Evolutionary conservation across 2,797 vertebrate species (phyloP).

Genomic region (Orestias chungarensis): DNA sequence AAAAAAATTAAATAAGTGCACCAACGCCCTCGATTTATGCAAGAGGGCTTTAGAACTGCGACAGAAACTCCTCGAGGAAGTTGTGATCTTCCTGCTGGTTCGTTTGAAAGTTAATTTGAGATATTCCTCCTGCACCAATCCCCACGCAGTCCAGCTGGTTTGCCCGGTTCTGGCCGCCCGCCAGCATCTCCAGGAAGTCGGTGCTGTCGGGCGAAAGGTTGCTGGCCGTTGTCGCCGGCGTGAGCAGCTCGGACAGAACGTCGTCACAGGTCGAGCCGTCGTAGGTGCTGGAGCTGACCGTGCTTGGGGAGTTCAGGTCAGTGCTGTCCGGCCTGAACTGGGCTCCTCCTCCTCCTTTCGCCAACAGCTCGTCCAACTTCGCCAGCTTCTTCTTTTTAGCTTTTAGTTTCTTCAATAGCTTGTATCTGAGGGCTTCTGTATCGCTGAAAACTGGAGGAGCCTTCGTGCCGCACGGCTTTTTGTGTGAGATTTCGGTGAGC

Average conservation of each 20-base stretch:
- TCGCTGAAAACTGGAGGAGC: slow-evolving; percentile 54
- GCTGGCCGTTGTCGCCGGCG: slow-evolving; percentile 76
- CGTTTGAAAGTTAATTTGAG: slow-evolving; percentile 36
- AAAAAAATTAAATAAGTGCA: slow-evolving; percentile 82
- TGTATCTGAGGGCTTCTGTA: slow-evolving; percentile 85
- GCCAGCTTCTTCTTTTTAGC: slow-evolving; percentile 92
- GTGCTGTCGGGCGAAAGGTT: slow-evolving; percentile 82
- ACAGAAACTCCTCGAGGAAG: slow-evolving; percentile 87
- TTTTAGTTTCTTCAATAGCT: slow-evolving; percentile 90
- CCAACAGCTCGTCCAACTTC: slow-evolving; percentile 80
- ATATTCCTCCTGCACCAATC: slow-evolving; percentile 6
- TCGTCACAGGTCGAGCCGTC: slow-evolving; percentile 74
- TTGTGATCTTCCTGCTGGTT: slow-evolving; percentile 63
- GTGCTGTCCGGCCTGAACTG: slow-evolving; percentile 77
- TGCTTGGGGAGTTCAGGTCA: slow-evolving; percentile 63
- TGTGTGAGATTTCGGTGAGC: slow-evolving; percentile 26
- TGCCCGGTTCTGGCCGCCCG: slow-evolving; percentile 38
- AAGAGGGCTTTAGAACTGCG: slow-evolving; percentile 68
- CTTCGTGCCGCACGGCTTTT: slow-evolving; percentile 34
- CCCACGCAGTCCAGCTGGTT: slow-evolving; percentile 17
- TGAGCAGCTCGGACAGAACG: slow-evolving; percentile 86
- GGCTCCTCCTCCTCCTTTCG: background rate
- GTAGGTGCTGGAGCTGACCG: slow-evolving; percentile 69
- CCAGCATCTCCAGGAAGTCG: slow-evolving; percentile 62
- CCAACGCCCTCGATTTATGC: slow-evolving; percentile 65